Evolutionary conservation across 2,113 vertebrate genomes (phyloP).

Genomic region (Salvelinus fontinalis): DNA sequence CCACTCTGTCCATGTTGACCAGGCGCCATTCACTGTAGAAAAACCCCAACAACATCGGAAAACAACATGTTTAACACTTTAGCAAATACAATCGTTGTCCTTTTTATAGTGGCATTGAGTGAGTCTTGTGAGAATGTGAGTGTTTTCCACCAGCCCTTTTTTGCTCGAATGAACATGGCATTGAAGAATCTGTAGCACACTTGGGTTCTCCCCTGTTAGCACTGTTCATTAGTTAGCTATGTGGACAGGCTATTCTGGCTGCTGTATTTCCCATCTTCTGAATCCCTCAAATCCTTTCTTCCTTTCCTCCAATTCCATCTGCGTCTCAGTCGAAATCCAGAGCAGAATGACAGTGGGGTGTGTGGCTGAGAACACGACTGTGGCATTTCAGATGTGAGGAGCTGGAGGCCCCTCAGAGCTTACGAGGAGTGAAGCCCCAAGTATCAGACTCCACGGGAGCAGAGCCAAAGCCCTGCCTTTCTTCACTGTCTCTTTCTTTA

Average conservation of each 20-base stretch:
- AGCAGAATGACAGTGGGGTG: slow-evolving; percentile 59
- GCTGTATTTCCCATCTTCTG: slow-evolving; percentile 59
- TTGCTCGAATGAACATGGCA: not conserved
- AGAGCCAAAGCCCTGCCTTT: slow-evolving; percentile 47
- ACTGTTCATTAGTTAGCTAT: slow-evolving; percentile 29
- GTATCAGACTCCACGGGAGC: slow-evolving; percentile 45
- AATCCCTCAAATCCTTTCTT: slow-evolving; percentile 66
- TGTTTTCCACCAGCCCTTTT: not conserved
- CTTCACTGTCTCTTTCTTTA: slow-evolving; percentile 43
- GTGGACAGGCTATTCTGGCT: slow-evolving; percentile 53
- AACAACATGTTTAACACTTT: not conserved
- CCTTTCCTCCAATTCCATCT: slow-evolving; percentile 54
- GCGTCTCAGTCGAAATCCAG: slow-evolving; percentile 64
- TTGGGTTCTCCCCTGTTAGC: slow-evolving; percentile 25
- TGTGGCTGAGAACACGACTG: slow-evolving; percentile 65
- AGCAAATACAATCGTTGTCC: not conserved
- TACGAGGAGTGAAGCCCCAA: slow-evolving; percentile 50
- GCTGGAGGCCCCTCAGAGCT: slow-evolving; percentile 54
- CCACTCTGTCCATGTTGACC: slow-evolving; percentile 91
- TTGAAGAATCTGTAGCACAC: no score
- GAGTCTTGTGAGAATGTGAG: not conserved
- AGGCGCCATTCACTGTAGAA: slow-evolving; percentile 82
- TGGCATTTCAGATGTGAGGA: slow-evolving; percentile 65
- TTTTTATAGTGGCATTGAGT: not conserved
- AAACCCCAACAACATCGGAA: not conserved